Evolutionary conservation across 2,888 invertebrate genomes (phyloP), one percentile per base, ranked within the genome.

Genomic region (Plusia festucae): DNA sequence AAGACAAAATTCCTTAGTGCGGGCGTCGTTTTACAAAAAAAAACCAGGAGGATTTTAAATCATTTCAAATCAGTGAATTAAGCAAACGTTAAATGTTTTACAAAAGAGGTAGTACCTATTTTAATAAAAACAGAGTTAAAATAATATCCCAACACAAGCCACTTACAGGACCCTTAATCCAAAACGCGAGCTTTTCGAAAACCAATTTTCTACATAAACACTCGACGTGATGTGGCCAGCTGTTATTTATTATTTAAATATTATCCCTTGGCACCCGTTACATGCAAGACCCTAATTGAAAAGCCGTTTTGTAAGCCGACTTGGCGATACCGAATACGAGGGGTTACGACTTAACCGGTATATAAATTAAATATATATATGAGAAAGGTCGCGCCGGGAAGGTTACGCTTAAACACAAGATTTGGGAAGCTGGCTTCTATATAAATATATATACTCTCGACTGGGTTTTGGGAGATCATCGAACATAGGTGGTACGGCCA

Each of bases 201-300:
- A 85, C 76, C 83, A 85, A 87, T 88, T 85, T 88, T 81, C 76
- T 76, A 79, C 83, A 85, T 81, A 88, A 87, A 87, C 83, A 82
- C 68, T 82, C 80, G 78, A 81, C 80, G 70, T 58, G 63, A 67
- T 66, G 57, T 71, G 61, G 71, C 60, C 65, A 62, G 69, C 64
- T 65, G 71, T 74, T 85, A 85, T 87, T 85, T 87, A 84, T 86
- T 83, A 85, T 86, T 83, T 82, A 80, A 85, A 82, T 82, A 85
- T 87, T 85, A 82, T 78, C 83, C 49, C 68, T 68, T 56, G 53
- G 54, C 68, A 65, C 44, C 60, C 53, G 55, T 30, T 59, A 8
- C 6, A 15, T 53, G 53, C 55, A 24, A 57, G 18, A 59, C 77
- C 74, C 68, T 69, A 69, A 79, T 73, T 79, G 73, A 67, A 79